Base-by-base conservation (phyloP, 2,888 invertebrate genomes). In the Neuroscelio doddi region DNA sequence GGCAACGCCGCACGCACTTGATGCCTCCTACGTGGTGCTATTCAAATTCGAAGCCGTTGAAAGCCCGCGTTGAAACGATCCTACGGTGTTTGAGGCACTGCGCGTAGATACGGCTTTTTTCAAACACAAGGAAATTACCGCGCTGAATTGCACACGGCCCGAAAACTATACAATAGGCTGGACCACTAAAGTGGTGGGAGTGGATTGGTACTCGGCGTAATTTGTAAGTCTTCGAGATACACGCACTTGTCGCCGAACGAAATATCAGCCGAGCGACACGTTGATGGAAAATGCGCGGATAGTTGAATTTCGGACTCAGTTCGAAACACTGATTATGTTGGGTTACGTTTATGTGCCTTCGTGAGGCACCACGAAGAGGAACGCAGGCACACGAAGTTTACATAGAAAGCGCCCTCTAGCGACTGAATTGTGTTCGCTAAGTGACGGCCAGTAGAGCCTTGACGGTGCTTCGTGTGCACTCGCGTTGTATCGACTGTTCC, bases 321-420 rank as follows among this genome's bases (percentile, higher is more conserved):
- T n/a, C 16, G 15, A 42, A 42, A n/a, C 30, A 27, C 15, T 34
- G 61, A 56, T 49, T 51, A 51, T 44, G 49, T 30, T 50, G 61
- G 51, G 47, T 47, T 24, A 41, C 45, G 32, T 52, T 38, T 36
- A 27, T 47, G 56, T 41, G 55, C 49, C 36, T 55, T 30, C 52
- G 39, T 62, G 47, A 46, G 46, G 36, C 57, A 59, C 53, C 46
- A 61, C 27, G 30, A 27, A 9, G 64, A 72, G 72, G 52, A 70
- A 74, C 80, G 78, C 74, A 65, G 64, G 57, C 52, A 55, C 72
- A 51, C 75, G 75, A 77, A 57, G 41, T 39, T 36, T 63, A 69
- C 80, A 69, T 72, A 71, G 45, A 66, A 74, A 78, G 77, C 82
- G 81, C 81, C 80, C 80, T 77, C 79, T 78, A 61, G 78, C 81